Evolutionary conservation across 1,140 invertebrate genomes (phyloP), one percentile per base, ranked within the genome.

Genomic region (Papilio polyxenes): DNA sequence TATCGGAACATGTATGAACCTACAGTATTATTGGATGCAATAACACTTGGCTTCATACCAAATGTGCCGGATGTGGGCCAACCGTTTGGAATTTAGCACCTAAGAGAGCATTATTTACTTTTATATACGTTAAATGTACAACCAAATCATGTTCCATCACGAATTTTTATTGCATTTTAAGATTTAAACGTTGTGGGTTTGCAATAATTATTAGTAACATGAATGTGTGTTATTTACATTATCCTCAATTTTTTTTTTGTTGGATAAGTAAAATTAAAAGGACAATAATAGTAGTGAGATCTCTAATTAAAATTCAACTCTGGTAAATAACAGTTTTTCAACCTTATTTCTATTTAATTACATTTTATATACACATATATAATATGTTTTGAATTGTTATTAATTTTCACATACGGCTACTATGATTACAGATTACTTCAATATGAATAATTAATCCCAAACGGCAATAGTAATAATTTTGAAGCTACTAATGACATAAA

Each of bases 1-100:
- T 51, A 77, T 53, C 75, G 49, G 20, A 53, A 77, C 75, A 53
- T 77, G 75, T 56, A 53, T 23, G 48, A 51, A 53, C 53, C 75
- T 77, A 77, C 37, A 48, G 74, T 44, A 48, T 77, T 77, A 77
- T 77, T 77, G 75, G 75, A 77, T 77, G 75, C 75, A 77, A 77
- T 77, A 77, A 77, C 75, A 77, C 75, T 77, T 77, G 75, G 75
- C 75, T 51, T 56, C 49, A 31, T 51, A 77, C 75, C 75, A 77
- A 77, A 77, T 77, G 75, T 77, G 75, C 31, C 48, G 44, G 44
- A 77, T 77, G 75, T 77, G 23, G 75, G 75, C 75, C 75, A 77
- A 77, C 10, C 75, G 75, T 15, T 77, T 77, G 20, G 75, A 49
- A 77, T 77, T 77, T 77, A 77, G 20, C 75, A 77, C 44, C 75